Evolutionary conservation across 1,140 invertebrate species (phyloP).

Genomic region (Pollicipes pollicipes): DNA sequence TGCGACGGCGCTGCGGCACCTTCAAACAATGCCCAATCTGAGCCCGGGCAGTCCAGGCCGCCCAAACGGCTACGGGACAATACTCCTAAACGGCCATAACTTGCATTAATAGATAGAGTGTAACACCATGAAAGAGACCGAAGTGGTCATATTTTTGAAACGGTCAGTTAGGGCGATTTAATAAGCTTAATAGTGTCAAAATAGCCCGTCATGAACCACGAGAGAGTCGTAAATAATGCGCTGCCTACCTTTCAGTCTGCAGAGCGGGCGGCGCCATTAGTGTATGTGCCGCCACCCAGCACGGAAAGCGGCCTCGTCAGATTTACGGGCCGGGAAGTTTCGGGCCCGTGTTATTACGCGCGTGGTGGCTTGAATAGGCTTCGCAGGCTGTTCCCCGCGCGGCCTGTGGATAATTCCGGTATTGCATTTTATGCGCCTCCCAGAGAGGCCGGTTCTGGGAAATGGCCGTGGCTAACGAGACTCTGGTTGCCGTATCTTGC

Average conservation of each 20-base stretch:
- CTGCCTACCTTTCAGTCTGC: not conserved
- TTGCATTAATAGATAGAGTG: constrained; percentile 2
- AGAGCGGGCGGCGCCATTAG: not conserved
- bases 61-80: not conserved
- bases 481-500: not conserved
- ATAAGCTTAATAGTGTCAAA: constrained; percentile 2
- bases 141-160: not conserved
- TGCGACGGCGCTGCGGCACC: too few species aligned
- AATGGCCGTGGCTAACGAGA: not conserved
- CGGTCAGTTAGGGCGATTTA: not conserved
- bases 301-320: not conserved
- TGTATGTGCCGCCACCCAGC: not conserved
- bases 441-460: not conserved
- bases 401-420: not conserved
- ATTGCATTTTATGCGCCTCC: not conserved
- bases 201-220: not conserved
- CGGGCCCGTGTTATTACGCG: not conserved
- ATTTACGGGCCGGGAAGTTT: not conserved
- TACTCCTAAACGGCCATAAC: not conserved
- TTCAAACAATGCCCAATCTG: not conserved
- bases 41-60: not conserved
- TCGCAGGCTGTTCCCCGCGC: not conserved
- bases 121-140: not conserved
- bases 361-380: not conserved
- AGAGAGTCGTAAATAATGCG: not conserved